phyloP scores from a whole-genome alignment of 2,888 invertebrate genomes.

The Smittia aterrima region DNA sequence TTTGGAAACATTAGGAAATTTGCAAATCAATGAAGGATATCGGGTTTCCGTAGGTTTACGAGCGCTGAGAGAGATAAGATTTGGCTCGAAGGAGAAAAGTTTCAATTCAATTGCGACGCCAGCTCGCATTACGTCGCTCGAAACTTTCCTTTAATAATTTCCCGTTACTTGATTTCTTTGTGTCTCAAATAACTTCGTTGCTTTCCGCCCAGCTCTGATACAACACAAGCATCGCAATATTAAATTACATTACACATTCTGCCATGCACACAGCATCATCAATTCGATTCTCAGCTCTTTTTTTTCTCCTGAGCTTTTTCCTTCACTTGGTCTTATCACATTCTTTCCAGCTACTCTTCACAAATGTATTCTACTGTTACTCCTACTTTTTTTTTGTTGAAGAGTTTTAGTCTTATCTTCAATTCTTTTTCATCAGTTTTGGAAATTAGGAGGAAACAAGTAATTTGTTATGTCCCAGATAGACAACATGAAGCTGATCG shows the following conservation, averaged over 20 bases:
- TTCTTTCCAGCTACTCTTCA: neutral
- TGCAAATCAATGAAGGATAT: slow-evolving; percentile 9
- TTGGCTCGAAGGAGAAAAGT: no score
- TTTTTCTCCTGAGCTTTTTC: neutral
- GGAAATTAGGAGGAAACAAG: neutral
- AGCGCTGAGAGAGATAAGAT: neutral
- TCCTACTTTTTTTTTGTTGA: neutral
- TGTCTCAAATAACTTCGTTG: neutral
- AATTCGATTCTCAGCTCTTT: slow-evolving; percentile 27
- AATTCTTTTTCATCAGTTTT: slow-evolving; percentile 20
- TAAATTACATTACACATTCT: slow-evolving; percentile 28
- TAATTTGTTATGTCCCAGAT: neutral
- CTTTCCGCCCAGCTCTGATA: neutral
- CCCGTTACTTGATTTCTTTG: neutral
- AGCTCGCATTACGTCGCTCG: no score
- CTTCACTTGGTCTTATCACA: neutral
- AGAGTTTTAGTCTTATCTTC: neutral
- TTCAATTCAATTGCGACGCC: no score
- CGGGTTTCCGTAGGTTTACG: neutral
- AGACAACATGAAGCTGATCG: neutral
- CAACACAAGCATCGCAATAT: slow-evolving; percentile 9
- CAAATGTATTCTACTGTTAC: neutral
- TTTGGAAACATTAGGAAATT: neutral
- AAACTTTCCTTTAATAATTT: neutral
- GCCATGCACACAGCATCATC: slow-evolving; percentile 18